phyloP scores from a whole-genome alignment of 1,140 invertebrate genomes.

The Pseudomyrmex dendroicus region DNA sequence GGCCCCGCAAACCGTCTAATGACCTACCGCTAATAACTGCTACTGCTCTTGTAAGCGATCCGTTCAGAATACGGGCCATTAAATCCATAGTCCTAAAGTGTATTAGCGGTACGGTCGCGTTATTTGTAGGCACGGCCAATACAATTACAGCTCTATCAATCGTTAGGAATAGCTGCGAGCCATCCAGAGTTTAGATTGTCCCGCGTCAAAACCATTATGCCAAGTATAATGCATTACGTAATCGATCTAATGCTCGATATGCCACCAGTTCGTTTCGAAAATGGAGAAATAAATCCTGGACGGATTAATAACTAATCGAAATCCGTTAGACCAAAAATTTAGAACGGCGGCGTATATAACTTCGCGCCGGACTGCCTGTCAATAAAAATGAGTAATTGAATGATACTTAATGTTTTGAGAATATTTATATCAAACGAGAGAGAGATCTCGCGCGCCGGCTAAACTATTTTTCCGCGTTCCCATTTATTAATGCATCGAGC shows the following conservation, averaged over 20 bases:
- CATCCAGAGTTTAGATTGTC: constrained; percentile 44
- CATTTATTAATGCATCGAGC: neutral
- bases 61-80: constrained; percentile 73
- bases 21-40: constrained; percentile 72
- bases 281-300: neutral
- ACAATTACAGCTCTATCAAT: constrained; percentile 59
- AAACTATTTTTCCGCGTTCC: neutral
- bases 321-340: constrained; percentile 6
- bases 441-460: neutral
- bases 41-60: constrained; percentile 73
- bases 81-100: constrained; percentile 71
- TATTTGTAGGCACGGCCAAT: constrained; percentile 64
- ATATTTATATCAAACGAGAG: constrained; percentile 10
- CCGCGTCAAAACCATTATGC: constrained; percentile 24
- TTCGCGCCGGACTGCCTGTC: neutral
- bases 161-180: constrained; percentile 49
- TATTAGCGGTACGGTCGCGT: constrained; percentile 68
- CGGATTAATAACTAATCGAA: neutral
- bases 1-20: constrained; percentile 72
- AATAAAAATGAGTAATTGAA: constrained; percentile 16
- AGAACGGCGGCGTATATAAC: neutral
- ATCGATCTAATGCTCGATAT: constrained; percentile 1
- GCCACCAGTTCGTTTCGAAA: neutral
- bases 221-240: constrained; percentile 14
- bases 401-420: neutral